Evolutionary conservation across 2,113 vertebrate genomes (phyloP).

Genomic region (Paedocypris sp.): DNA sequence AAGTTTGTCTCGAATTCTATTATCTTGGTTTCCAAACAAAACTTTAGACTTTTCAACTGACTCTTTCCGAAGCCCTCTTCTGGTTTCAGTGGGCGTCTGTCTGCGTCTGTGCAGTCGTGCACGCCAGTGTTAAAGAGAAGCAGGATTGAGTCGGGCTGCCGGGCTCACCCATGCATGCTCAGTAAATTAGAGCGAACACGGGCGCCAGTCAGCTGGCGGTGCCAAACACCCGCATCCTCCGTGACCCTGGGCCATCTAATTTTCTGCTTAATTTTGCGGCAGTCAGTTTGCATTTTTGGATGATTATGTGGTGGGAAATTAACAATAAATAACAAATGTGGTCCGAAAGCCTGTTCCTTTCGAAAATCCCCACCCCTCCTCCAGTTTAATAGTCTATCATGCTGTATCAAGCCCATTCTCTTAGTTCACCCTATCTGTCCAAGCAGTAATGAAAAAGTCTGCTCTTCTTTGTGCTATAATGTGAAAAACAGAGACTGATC

Average conservation of each 20-base stretch:
- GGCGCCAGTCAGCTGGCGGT: constrained; percentile 89
- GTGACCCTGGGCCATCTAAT: constrained; percentile 99
- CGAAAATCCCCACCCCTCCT: constrained; percentile 36
- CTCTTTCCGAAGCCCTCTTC: too few species aligned
- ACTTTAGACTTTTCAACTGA: too few species aligned
- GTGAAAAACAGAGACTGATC: constrained; percentile 77
- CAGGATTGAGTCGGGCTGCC: constrained; percentile 50
- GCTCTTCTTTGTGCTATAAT: constrained; percentile 94
- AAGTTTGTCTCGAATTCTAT: too few species aligned
- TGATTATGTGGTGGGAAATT: constrained; percentile 99
- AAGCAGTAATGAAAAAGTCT: constrained; percentile 92
- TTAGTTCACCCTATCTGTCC: constrained; percentile 40
- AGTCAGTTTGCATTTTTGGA: constrained; percentile 99
- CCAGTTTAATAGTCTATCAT: constrained; percentile 37
- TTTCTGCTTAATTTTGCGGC: constrained; percentile 99
- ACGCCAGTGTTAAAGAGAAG: constrained; percentile 7
- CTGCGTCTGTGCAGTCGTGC: constrained; percentile 32
- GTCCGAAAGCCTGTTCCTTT: constrained; percentile 58
- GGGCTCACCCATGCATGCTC: constrained; percentile 97
- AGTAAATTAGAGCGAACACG: constrained; percentile 99
- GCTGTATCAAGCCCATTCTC: constrained; percentile 24
- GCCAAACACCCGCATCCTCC: constrained; percentile 79
- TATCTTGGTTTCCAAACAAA: too few species aligned
- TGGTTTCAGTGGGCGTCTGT: too few species aligned
- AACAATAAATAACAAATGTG: constrained; percentile 99